These are phyloP conservation scores for Harlomillsia oculata DNA, from an alignment of 1,140 invertebrate species.

Conservation along the genomic window DNA sequence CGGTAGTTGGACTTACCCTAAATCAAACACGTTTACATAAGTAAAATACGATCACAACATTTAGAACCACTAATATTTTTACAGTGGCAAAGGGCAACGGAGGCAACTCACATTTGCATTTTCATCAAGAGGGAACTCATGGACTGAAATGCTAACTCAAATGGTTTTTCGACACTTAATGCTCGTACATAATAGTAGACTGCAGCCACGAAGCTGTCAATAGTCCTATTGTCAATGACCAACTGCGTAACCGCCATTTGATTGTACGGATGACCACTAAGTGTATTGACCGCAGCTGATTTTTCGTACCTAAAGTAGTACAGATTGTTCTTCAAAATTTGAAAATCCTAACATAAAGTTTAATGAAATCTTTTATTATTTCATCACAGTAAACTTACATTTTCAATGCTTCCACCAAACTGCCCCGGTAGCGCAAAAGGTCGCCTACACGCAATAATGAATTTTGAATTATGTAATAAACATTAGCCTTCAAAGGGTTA, in stretches of 20 bases:
- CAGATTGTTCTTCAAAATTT: background rate
- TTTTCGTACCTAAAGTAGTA: slow-evolving; percentile 31
- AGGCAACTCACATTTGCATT: slow-evolving; percentile 15
- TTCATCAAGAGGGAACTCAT: slow-evolving; percentile 18
- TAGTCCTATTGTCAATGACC: slow-evolving; percentile 18
- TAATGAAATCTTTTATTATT: background rate
- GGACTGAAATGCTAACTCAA: slow-evolving; percentile 20
- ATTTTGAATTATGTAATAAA: slow-evolving; percentile 35
- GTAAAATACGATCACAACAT: background rate
- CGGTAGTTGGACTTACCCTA: slow-evolving; percentile 1
- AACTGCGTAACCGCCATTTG: slow-evolving; percentile 31
- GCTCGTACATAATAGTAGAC: slow-evolving; percentile 29
- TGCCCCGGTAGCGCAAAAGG: slow-evolving; percentile 30
- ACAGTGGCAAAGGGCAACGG: slow-evolving; percentile 27
- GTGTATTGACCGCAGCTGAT: slow-evolving; percentile 23
- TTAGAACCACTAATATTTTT: slow-evolving; percentile 5
- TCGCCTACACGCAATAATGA: slow-evolving; percentile 33
- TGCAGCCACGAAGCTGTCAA: slow-evolving; percentile 21
- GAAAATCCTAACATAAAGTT: background rate
- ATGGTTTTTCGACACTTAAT: slow-evolving; percentile 25
- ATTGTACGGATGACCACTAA: slow-evolving; percentile 29
- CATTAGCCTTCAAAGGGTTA: slow-evolving; percentile 19
- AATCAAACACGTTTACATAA: background rate
- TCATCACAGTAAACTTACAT: slow-evolving; percentile 20
- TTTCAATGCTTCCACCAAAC: slow-evolving; percentile 28